A percentile compares a stretch with the other conserved stretches of the same genome.
phyloP scores from a whole-genome alignment of 2,113 vertebrate species.

The Turnix velox region DNA sequence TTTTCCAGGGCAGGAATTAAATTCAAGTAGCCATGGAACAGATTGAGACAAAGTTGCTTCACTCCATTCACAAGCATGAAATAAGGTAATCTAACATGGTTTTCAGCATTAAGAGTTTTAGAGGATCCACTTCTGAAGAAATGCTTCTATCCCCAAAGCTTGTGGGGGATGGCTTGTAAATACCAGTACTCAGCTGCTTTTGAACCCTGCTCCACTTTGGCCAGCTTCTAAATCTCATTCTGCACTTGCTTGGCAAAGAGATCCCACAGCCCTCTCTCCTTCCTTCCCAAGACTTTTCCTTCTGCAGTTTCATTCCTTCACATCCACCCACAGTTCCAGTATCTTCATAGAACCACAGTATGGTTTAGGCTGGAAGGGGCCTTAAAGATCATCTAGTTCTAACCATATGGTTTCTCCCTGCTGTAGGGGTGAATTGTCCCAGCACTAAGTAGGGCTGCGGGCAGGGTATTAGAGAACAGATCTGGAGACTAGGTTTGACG shows the following conservation, averaged over 20 bases:
- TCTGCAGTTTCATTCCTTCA: neutral
- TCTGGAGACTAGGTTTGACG: neutral
- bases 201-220: fast-evolving
- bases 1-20: neutral
- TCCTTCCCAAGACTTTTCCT: neutral
- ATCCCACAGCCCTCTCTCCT: neutral
- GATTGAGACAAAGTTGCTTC: neutral
- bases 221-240: neutral
- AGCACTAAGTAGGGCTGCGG: neutral
- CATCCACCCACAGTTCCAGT: neutral
- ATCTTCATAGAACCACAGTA: neutral
- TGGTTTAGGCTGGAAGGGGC: neutral
- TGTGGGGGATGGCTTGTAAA: too few relatives aligned
- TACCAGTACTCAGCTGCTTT: neutral
- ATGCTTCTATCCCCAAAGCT: neutral
- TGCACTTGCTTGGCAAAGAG: neutral
- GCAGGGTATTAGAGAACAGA: neutral
- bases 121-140: neutral
- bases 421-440: neutral
- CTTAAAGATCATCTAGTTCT: neutral
- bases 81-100: neutral
- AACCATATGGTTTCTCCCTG: neutral
- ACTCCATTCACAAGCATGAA: neutral
- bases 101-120: neutral
- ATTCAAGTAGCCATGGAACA: neutral